Percentiles rank a stretch among this genome's conserved stretches.
Conservation (phyloP, 2,888 invertebrate genomes). For the Zaprionus obscuricornis region DNA sequence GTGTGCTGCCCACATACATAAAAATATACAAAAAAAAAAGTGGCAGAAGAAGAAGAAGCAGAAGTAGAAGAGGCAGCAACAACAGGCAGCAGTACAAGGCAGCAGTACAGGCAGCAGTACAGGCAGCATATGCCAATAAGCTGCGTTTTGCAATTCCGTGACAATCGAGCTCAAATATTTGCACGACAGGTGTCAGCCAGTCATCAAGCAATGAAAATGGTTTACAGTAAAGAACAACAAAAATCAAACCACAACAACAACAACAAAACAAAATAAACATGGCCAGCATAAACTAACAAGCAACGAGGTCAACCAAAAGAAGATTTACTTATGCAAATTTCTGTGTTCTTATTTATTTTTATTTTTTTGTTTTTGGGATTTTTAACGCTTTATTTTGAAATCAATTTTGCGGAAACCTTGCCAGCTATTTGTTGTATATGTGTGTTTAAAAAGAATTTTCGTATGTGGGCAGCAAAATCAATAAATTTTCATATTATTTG, state of each 20-base stretch:
- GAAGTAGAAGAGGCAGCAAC: no score
- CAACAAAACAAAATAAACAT: constrained; percentile 6
- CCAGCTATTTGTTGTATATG: no score
- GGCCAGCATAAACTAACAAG: constrained; percentile 3
- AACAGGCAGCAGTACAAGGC: no score
- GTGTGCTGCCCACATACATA: constrained; percentile 7
- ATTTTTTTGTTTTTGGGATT: no score
- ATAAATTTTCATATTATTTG: no score
- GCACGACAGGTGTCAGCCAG: constrained; percentile 62
- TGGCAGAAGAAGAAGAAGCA: no score
- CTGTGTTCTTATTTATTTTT: constrained; percentile 6
- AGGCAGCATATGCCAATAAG: constrained; percentile 39
- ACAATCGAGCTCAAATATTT: constrained; percentile 46
- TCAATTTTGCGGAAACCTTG: no score
- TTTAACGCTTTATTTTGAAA: no score
- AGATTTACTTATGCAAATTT: constrained; percentile 49
- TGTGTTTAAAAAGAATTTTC: no score
- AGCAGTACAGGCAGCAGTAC: no score
- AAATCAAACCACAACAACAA: neutral
- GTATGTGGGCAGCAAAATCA: no score
- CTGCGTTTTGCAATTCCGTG: constrained; percentile 34
- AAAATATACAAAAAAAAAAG: no score
- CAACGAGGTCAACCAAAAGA: constrained; percentile 25
- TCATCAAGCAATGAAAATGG: constrained; percentile 44
- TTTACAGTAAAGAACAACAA: constrained; percentile 4